These are phyloP conservation scores for Tiaroga cobitis DNA, from an alignment of 2,797 vertebrate species.

Conservation along the genomic window DNA sequence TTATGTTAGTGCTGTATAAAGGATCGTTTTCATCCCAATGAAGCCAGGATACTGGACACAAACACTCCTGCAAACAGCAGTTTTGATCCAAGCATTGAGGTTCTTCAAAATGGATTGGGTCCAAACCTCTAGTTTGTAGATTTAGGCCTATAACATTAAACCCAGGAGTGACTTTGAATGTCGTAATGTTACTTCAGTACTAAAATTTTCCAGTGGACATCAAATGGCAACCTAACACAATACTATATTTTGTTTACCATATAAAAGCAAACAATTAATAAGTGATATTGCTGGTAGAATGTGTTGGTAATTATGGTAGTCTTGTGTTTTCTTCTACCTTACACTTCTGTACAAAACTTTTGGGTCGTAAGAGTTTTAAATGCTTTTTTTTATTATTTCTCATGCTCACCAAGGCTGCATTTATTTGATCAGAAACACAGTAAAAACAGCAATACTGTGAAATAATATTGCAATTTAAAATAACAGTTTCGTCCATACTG, in stretches of 20 bases:
- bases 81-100: conserved; percentile 25
- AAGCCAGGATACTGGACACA: conserved; percentile 4
- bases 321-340: too few species aligned
- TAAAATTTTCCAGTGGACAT: neutral
- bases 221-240: neutral
- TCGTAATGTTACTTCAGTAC: neutral
- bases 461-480: too few species aligned
- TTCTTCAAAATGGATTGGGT: conserved; percentile 22
- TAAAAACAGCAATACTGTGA: too few species aligned
- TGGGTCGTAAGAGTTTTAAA: too few species aligned
- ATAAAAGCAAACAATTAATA: too few species aligned
- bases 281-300: too few species aligned
- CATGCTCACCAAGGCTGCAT: too few species aligned
- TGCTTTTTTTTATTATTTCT: too few species aligned
- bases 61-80: conserved; percentile 21
- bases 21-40: conserved; percentile 3
- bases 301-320: too few species aligned
- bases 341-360: too few species aligned
- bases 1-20: neutral
- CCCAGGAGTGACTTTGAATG: conserved; percentile 8
- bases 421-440: too few species aligned
- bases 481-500: neutral
- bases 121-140: conserved; percentile 9
- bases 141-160: neutral
- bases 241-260: too few species aligned